Percentiles rank a stretch among this genome's conserved stretches.
These are phyloP conservation scores for Halocaridina rubra DNA, from an alignment of 2,888 invertebrate species.

Conservation along the genomic window DNA sequence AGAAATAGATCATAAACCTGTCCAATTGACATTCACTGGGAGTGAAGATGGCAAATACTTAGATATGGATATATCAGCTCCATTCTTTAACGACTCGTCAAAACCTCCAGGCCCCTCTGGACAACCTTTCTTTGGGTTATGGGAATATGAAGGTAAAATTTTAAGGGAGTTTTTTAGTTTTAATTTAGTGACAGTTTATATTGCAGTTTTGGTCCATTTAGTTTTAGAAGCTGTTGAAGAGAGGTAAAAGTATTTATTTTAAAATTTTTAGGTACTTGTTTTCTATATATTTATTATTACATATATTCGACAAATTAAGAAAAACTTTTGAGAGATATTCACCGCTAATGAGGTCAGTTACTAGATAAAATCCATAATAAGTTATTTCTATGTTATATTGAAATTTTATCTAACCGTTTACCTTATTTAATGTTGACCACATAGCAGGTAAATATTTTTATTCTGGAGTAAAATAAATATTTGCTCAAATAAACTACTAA, in stretches of 20 bases:
- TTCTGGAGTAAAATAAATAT: no score
- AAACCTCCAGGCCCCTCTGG: conserved; percentile 67
- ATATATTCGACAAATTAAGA: neutral
- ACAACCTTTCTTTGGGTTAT: conserved; percentile 68
- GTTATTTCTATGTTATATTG: no score
- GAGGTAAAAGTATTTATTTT: neutral
- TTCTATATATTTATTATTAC: neutral
- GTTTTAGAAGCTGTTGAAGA: neutral
- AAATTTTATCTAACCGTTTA: neutral
- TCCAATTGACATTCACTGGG: conserved; percentile 62
- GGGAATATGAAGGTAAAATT: conserved; percentile 69
- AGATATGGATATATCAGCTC: conserved; percentile 66
- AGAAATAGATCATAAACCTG: conserved; percentile 56
- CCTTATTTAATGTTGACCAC: no score
- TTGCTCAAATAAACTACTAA: no score
- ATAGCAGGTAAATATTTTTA: no score
- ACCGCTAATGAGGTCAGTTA: neutral
- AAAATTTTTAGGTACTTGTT: neutral
- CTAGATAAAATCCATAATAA: no score
- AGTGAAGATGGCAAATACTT: conserved; percentile 53
- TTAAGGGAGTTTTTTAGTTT: no score
- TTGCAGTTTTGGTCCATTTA: no score
- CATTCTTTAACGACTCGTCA: conserved; percentile 69
- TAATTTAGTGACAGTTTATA: no score
- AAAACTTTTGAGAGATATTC: neutral